These are phyloP conservation scores for Alouatta palliata DNA, from an alignment of 2,113 vertebrate species.

Conservation along the genomic window DNA sequence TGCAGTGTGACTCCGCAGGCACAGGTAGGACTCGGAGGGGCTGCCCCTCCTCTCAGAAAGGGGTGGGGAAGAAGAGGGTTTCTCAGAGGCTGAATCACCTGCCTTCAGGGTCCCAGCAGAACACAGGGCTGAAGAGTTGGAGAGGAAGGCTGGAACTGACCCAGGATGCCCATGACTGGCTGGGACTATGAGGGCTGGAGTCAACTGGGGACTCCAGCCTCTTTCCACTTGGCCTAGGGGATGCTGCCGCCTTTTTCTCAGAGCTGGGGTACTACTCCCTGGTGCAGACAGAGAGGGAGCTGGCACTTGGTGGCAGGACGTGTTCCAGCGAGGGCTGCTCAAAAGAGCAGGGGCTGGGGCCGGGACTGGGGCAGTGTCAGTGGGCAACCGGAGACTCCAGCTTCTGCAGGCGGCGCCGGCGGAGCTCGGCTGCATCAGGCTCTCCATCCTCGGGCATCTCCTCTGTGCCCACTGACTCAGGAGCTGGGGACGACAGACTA, in stretches of 20 bases:
- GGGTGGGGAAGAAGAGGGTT: not conserved
- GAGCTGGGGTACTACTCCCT: constrained; percentile 63
- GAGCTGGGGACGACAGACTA: not conserved
- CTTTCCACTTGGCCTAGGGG: not conserved
- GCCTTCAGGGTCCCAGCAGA: not conserved
- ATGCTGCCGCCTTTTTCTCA: constrained; percentile 27
- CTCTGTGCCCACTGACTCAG: not conserved
- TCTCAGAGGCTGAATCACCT: not conserved
- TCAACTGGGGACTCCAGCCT: not conserved
- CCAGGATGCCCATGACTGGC: not conserved
- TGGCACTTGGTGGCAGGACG: constrained; percentile 60
- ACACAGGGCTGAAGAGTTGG: not conserved
- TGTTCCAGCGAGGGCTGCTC: constrained; percentile 57
- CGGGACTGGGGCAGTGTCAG: constrained; percentile 78
- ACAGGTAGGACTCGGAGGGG: not conserved
- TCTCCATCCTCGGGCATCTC: constrained; percentile 83
- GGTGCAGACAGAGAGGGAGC: constrained; percentile 57
- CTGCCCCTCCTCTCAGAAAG: constrained; percentile 6
- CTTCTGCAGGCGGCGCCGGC: constrained; percentile 93
- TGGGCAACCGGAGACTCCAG: constrained; percentile 87
- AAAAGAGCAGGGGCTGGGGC: constrained; percentile 10
- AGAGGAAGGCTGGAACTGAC: not conserved
- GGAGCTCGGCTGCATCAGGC: constrained; percentile 89
- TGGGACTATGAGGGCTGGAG: not conserved
- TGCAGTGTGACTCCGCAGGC: constrained; percentile 46